Base-by-base conservation (phyloP, 2,888 invertebrate genomes). In the Caradrina kadenii region DNA sequence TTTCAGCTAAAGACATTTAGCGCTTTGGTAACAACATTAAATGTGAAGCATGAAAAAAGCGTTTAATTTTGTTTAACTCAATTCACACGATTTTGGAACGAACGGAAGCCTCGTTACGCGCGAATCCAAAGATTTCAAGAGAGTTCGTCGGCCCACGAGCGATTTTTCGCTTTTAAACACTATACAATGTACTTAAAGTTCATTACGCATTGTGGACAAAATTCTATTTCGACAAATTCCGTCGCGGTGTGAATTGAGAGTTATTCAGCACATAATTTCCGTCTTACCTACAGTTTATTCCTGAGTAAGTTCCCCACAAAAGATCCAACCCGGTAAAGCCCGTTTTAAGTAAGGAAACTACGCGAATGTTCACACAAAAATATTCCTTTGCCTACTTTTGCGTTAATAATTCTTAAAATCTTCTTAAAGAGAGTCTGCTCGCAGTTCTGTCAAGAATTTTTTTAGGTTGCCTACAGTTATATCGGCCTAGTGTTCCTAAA, bases 331-430 rank as follows among this genome's bases (percentile, higher is more conserved):
- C 45, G 31, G 49, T 49, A 49, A 17, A 54, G 8, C 35, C 35
- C 35, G 17, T 53, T 69, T 35, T n/a, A n/a, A 61, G 10, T 77
- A 39, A 2, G 35, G 17, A 45, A 70, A 50, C 50, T 70, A 15
- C 13, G 19, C 19, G 50, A 73, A 48, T 13, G 39, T 21, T 2
- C 15, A 45, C 17, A 56, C 19, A 22, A 35, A 62, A 56, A 73
- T 73, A 73, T 62, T 59, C 53, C 62, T 79, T 66, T 21, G n/a
- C 39, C 19, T 45, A 54, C 35, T 10, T 70, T 48, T 63, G 7
- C 48, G 50, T 58, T 53, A 64, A 21, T 45, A 49, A 60, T 55
- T 52, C 26, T 35, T 13, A 15, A 56, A 49, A 60, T 72, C 13
- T 54, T 78, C n/a, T 15, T 6, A 8, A 4, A 11, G 52, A 35